These are phyloP conservation scores for Spodoptera littoralis DNA, from an alignment of 2,888 invertebrate genomes.

Conservation along the genomic window DNA sequence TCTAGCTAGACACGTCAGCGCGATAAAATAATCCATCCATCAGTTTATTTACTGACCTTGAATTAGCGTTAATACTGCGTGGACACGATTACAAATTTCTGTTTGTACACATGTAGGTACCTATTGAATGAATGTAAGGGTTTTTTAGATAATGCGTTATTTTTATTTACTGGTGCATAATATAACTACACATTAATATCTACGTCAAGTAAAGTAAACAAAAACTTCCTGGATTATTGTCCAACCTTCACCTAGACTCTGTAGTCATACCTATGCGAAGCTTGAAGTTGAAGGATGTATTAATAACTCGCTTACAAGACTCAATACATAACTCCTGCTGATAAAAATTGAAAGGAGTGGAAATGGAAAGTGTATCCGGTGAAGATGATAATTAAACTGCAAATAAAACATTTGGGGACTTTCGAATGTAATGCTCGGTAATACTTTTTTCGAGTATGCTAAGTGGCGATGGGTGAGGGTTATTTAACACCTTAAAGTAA, in stretches of 20 bases:
- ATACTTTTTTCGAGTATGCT: slow-evolving; percentile 54
- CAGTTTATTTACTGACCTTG: slow-evolving; percentile 44
- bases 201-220: slow-evolving; percentile 3
- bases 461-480: slow-evolving; percentile 23
- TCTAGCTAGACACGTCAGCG: slow-evolving; percentile 43
- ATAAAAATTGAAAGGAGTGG: slow-evolving; percentile 64
- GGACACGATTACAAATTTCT: slow-evolving; percentile 37
- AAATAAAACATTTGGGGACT: slow-evolving; percentile 74
- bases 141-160: too few relatives aligned
- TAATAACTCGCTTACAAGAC: slow-evolving; percentile 12
- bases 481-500: slow-evolving; percentile 43
- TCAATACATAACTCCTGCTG: slow-evolving; percentile 38
- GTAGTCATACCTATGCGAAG: slow-evolving; percentile 3
- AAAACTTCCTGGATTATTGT: slow-evolving; percentile 1
- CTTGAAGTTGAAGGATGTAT: slow-evolving; percentile 9
- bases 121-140: not conserved
- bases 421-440: slow-evolving; percentile 68
- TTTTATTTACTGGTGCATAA: too few relatives aligned
- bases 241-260: slow-evolving; percentile 29
- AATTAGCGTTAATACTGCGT: slow-evolving; percentile 32
- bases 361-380: slow-evolving; percentile 76
- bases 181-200: too few relatives aligned
- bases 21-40: slow-evolving; percentile 40
- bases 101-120: slow-evolving; percentile 3
- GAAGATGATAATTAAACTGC: slow-evolving; percentile 74